Evolutionary conservation across 2,888 invertebrate genomes (phyloP), one percentile per base, ranked within the genome.

Genomic region (Teleogryllus oceanicus): DNA sequence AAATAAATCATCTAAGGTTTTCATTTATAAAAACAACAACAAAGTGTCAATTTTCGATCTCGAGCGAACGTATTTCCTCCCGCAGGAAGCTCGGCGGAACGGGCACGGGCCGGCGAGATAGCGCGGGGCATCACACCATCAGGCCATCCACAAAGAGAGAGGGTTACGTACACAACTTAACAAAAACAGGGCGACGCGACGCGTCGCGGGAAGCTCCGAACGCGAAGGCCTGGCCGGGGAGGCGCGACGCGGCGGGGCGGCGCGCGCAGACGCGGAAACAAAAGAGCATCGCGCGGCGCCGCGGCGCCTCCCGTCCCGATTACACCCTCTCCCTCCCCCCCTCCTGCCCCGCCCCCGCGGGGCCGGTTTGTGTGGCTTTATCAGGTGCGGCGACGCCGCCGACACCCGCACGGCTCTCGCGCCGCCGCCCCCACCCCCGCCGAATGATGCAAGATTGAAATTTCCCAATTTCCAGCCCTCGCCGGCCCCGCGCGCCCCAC

Each of bases 201-300:
- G 37, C 37, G 5, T 0, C 5, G 37, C 37, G 37, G 24, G 4
- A 37, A 37, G 24, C 24, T 37, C 0, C 24, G 24, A 37, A 37
- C 24, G 24, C 2, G 24, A 37, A 37, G 24, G 24, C 24, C 24
- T 1, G 21, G 21, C 21, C 21, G 21, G 51, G 11, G 51, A 18
- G 13, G 62, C 62, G 16, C 11, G 62, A 62, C 11, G 62, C 62
- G 62, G 62, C 62, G 62, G 18, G 18, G 3, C 62, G 62, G n/a
- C 11, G 3, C 16, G n/a, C 13, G 62, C 62, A 62, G 16, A 18
- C 62, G 13, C 62, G n/a, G n/a, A 62, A 62, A 62, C 62, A 62
- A 62, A 62, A 62, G 62, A 62, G 62, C 62, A 62, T 62, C 62
- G 62, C 16, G 62, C n/a, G 62, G 62, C n/a, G 62, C n/a, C 62